A percentile compares a stretch with the other conserved stretches of the same genome.
phyloP scores from a whole-genome alignment of 1,140 invertebrate species.

The Spodoptera frugiperda region DNA sequence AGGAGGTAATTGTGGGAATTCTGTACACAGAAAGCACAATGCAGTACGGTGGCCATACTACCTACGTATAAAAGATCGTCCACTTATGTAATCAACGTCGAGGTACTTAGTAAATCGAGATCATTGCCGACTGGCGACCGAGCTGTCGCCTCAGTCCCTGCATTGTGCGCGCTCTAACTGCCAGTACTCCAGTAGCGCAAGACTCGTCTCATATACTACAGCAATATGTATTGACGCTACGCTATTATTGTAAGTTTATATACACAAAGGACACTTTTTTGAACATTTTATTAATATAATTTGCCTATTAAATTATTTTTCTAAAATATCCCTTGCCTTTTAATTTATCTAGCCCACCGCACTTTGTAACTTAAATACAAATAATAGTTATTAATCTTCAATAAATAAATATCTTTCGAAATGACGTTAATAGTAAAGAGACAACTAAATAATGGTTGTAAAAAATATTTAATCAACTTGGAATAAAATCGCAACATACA shows the following conservation, averaged over 20 bases:
- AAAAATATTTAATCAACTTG: no score
- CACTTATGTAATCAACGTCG: constrained; percentile 20
- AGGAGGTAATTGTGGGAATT: neutral
- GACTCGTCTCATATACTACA: constrained; percentile 4
- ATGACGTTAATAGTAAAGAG: no score
- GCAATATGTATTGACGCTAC: constrained; percentile 69
- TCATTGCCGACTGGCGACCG: constrained; percentile 1
- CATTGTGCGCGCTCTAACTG: neutral
- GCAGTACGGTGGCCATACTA: constrained; percentile 6
- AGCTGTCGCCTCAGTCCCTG: constrained; percentile 26
- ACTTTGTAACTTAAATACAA: neutral
- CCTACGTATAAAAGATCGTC: constrained; percentile 1
- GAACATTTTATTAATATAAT: constrained; percentile 83
- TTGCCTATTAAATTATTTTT: constrained; percentile 86
- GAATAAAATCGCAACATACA: no score
- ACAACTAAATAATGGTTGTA: no score
- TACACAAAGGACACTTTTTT: constrained; percentile 85
- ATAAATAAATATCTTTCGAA: no score
- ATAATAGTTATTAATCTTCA: neutral
- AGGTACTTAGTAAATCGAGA: constrained; percentile 23
- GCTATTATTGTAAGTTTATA: constrained; percentile 78
- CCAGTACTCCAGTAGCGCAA: neutral
- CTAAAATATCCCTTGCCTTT: constrained; percentile 68
- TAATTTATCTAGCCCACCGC: constrained; percentile 38
- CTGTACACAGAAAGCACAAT: constrained; percentile 6